A percentile compares a stretch with the other conserved stretches of the same genome.
Conservation (phyloP, 2,797 vertebrate species). For the Neostethus bicornis region DNA sequence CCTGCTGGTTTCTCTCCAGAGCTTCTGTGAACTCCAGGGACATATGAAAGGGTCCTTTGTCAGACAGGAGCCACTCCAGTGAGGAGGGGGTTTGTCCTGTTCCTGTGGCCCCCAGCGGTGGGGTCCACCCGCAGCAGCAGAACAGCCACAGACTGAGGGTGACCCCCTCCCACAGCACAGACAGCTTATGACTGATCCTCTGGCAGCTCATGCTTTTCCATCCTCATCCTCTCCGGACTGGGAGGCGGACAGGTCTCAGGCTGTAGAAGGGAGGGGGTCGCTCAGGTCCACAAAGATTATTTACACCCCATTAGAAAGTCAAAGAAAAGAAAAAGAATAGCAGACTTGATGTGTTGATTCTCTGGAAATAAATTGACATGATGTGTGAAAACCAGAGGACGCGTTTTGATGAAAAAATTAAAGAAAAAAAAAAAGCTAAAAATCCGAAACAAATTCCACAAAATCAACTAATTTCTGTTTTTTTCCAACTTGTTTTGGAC, state of each 20-base stretch:
- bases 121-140: slow-evolving; percentile 67
- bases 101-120: slow-evolving; percentile 49
- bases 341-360: background rate
- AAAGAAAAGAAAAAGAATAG: background rate
- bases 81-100: slow-evolving; percentile 79
- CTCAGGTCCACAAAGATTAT: slow-evolving; percentile 1
- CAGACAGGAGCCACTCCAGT: slow-evolving; percentile 94
- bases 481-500: slow-evolving; percentile 32
- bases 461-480: background rate
- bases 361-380: slow-evolving; percentile 47
- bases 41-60: slow-evolving; percentile 96
- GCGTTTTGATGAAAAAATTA: slow-evolving; percentile 2
- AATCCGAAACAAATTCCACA: background rate
- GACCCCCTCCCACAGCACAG: slow-evolving; percentile 92
- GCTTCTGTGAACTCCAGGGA: slow-evolving; percentile 96
- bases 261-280: slow-evolving; percentile 19
- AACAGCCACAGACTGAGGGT: slow-evolving; percentile 87
- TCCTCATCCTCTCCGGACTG: slow-evolving; percentile 88
- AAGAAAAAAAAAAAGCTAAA: no score
- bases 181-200: slow-evolving; percentile 91
- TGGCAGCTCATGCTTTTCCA: slow-evolving; percentile 94
- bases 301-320: background rate
- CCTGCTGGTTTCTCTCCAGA: slow-evolving; percentile 92
- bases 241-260: slow-evolving; percentile 29
- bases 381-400: slow-evolving; percentile 36